Percentiles rank a stretch among this genome's conserved stretches.
phyloP scores from a whole-genome alignment of 2,888 invertebrate species.

The Callyntrura sp. region DNA sequence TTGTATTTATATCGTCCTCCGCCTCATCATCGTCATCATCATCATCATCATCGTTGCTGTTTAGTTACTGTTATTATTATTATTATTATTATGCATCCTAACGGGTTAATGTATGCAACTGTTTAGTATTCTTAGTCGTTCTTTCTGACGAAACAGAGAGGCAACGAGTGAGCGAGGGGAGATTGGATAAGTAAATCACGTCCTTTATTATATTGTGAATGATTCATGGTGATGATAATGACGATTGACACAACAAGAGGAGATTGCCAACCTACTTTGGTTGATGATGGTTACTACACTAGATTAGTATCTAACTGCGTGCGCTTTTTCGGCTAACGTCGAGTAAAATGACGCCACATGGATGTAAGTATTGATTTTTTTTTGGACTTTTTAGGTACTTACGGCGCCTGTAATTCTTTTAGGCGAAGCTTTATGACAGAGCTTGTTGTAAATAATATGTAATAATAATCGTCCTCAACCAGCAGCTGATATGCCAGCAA shows the following conservation, averaged over 20 bases:
- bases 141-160: neutral
- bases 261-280: slow-evolving; percentile 35
- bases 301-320: neutral
- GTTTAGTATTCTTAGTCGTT: slow-evolving; percentile 44
- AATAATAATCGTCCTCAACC: neutral
- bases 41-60: neutral
- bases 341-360: neutral
- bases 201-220: slow-evolving; percentile 14
- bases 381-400: neutral
- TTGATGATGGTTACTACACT: neutral
- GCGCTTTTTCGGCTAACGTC: neutral
- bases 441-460: neutral
- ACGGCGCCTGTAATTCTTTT: neutral
- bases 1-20: slow-evolving; percentile 13
- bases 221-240: slow-evolving; percentile 42
- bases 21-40: neutral
- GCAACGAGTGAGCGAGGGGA: neutral
- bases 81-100: neutral
- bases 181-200: slow-evolving; percentile 66
- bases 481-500: too few species aligned
- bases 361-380: neutral
- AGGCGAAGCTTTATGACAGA: neutral
- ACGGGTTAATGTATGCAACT: slow-evolving; percentile 55
- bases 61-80: neutral
- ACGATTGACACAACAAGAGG: slow-evolving; percentile 43